Percentiles rank a stretch among this genome's conserved stretches.
Evolutionary conservation across 2,113 vertebrate genomes (phyloP).

Genomic region (Dinomys branickii): DNA sequence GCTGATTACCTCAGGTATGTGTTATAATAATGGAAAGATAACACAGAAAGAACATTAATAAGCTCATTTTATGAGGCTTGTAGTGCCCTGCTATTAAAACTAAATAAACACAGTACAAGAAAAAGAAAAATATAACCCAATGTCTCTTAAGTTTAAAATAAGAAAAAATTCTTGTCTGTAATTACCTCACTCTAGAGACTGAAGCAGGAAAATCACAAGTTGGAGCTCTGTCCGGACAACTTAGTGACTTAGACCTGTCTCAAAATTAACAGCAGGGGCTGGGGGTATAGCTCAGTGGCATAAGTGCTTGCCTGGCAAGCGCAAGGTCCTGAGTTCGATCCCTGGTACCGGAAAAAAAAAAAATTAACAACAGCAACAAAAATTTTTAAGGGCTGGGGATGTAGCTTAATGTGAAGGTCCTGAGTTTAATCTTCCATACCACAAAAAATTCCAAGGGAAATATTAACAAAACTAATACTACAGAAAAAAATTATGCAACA

Average conservation of each 20-base stretch:
- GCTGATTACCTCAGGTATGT: not conserved
- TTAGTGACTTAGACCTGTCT: not conserved
- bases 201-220: not conserved
- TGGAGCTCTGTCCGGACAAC: not conserved
- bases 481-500: not conserved
- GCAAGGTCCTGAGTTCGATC: too few species aligned
- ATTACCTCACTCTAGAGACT: not conserved
- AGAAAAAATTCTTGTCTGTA: not conserved
- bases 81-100: not conserved
- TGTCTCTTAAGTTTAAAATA: not conserved
- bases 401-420: too few species aligned
- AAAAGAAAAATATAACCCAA: not conserved
- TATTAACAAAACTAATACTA: not conserved
- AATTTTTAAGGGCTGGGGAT: too few species aligned
- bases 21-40: not conserved
- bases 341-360: too few species aligned
- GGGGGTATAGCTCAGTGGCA: too few species aligned
- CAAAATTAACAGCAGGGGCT: not conserved
- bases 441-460: not conserved
- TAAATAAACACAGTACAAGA: not conserved
- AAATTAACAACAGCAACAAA: too few species aligned
- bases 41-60: not conserved
- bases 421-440: not conserved
- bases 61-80: not conserved
- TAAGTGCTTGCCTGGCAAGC: too few species aligned